Percentiles rank a stretch among this genome's conserved stretches.
Evolutionary conservation across 2,797 vertebrate species (phyloP).

Genomic region (Lepus townsendii): DNA sequence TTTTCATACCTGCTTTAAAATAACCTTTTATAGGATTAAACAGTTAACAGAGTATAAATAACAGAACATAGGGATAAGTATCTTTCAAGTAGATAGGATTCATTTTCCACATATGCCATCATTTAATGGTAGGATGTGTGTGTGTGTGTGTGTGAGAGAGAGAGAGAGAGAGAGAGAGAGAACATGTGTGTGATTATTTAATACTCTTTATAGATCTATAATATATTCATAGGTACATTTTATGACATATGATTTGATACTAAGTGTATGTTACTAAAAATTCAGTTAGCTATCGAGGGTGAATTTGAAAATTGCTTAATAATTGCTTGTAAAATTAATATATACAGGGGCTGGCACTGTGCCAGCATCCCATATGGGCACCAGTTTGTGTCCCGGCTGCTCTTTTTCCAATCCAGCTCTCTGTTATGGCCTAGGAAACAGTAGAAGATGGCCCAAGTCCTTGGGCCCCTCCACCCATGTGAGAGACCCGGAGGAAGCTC

Average conservation of each 20-base stretch:
- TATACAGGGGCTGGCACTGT: too few species aligned
- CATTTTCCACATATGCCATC: slow-evolving; percentile 1
- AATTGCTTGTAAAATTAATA: not conserved
- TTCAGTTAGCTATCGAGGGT: not conserved
- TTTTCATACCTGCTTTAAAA: slow-evolving; percentile 39
- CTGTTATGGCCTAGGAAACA: too few species aligned
- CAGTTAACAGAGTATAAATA: slow-evolving; percentile 14
- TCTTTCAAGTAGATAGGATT: not conserved
- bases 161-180: not conserved
- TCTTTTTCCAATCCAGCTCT: too few species aligned
- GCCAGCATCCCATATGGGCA: too few species aligned
- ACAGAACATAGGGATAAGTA: not conserved
- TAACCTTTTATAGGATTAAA: not conserved
- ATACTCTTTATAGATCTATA: not conserved
- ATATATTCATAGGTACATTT: not conserved
- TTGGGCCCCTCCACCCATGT: too few species aligned
- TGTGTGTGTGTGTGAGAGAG: not conserved
- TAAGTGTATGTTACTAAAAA: slow-evolving; percentile 13
- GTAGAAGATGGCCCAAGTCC: too few species aligned
- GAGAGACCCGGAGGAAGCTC: too few species aligned
- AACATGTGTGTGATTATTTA: not conserved
- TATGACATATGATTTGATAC: not conserved
- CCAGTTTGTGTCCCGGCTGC: too few species aligned
- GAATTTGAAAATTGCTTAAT: slow-evolving; percentile 37
- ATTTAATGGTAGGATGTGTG: not conserved